Evolutionary conservation across 1,140 invertebrate species (phyloP).

Genomic region (Dysdera silvatica): DNA sequence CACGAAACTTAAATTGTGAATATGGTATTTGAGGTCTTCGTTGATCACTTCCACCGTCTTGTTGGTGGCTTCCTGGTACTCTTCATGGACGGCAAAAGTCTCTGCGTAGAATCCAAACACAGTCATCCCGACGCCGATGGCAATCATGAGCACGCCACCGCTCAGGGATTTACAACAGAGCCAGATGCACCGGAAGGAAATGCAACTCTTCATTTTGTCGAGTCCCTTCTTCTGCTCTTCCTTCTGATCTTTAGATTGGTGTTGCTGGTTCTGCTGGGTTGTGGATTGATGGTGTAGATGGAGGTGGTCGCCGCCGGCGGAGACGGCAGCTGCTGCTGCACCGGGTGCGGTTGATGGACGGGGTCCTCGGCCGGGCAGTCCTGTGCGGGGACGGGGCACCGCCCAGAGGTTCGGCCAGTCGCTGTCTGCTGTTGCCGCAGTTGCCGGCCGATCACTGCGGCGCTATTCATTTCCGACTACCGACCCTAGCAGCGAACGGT

Average conservation of each 20-base stretch:
- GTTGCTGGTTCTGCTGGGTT: background rate
- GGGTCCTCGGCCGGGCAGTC: slow-evolving; percentile 32
- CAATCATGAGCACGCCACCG: slow-evolving; percentile 70
- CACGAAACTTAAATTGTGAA: slow-evolving; percentile 82
- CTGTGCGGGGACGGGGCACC: slow-evolving; percentile 23
- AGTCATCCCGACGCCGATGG: slow-evolving; percentile 78
- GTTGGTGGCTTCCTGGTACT: slow-evolving; percentile 70
- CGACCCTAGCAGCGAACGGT: slow-evolving; percentile 17
- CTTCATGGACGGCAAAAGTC: slow-evolving; percentile 55
- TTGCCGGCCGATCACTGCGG: slow-evolving; percentile 38
- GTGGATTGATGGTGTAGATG: background rate
- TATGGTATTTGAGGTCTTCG: slow-evolving; percentile 46
- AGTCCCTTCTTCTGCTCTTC: too few species aligned
- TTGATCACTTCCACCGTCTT: slow-evolving; percentile 52
- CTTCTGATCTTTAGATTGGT: too few species aligned
- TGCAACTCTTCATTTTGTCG: slow-evolving; percentile 22
- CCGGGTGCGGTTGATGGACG: slow-evolving; percentile 24
- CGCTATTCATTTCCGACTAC: slow-evolving; percentile 35
- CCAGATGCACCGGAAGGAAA: slow-evolving; percentile 59
- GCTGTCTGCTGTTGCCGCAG: slow-evolving; percentile 34
- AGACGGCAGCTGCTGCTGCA: slow-evolving; percentile 15
- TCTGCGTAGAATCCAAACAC: slow-evolving; percentile 68
- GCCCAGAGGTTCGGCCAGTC: slow-evolving; percentile 23
- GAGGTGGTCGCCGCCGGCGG: slow-evolving; percentile 21
- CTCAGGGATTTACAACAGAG: slow-evolving; percentile 79